Conservation (phyloP, 2,797 vertebrate species). For the Megaceryle alcyon region DNA sequence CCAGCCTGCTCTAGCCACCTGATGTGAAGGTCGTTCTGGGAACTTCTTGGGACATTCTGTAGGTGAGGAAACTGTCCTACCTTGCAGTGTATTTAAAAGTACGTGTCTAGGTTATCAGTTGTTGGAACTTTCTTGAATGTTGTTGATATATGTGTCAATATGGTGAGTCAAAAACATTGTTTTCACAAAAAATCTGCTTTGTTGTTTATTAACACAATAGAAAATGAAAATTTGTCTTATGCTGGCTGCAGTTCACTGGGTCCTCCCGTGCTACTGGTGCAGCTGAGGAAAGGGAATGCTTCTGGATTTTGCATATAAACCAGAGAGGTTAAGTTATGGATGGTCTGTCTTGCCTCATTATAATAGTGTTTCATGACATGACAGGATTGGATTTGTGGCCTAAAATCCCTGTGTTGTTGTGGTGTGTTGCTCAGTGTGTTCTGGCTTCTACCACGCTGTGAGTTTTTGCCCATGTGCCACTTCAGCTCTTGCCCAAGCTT, state of each 20-base stretch:
- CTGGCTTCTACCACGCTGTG: accelerated
- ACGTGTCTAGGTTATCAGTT: background rate
- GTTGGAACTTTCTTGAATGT: background rate
- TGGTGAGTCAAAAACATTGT: background rate
- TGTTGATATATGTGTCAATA: accelerated
- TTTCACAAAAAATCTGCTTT: background rate
- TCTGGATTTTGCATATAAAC: background rate
- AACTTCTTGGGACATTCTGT: background rate
- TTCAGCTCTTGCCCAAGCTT: background rate
- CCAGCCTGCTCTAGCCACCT: background rate
- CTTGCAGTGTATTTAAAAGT: accelerated
- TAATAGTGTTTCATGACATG: background rate
- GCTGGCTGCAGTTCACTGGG: background rate
- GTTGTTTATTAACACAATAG: background rate
- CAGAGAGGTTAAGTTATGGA: background rate
- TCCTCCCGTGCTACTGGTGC: accelerated
- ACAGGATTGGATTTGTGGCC: background rate
- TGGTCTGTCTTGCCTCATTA: background rate
- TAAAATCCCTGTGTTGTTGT: background rate
- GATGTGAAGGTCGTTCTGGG: accelerated
- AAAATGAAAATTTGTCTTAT: background rate
- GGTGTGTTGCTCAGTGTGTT: background rate
- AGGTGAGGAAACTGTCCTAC: background rate
- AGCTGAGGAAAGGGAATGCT: background rate
- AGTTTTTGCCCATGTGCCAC: accelerated